Conservation (phyloP, 2,113 vertebrate genomes). For the Pachycephala philippinensis region DNA sequence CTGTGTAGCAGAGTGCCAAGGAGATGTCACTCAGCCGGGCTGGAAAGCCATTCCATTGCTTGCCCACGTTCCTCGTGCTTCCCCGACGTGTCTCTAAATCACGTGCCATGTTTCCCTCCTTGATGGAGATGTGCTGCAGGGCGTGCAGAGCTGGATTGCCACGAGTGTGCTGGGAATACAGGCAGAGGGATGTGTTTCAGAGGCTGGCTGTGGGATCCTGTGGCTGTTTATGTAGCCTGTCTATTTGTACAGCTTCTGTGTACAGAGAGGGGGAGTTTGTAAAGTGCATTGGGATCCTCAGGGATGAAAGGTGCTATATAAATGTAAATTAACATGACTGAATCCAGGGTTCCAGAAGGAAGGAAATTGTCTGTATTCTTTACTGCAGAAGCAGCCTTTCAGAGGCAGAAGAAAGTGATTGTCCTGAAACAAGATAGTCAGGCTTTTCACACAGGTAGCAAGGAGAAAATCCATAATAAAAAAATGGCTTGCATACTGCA, state of each 20-base stretch:
- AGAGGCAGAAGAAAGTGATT: not conserved
- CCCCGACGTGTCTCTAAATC: not conserved
- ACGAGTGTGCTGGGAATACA: not conserved
- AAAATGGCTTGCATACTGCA: not conserved
- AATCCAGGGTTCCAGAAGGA: not conserved
- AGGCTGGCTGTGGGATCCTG: not conserved
- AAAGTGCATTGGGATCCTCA: not conserved
- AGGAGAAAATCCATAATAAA: not conserved
- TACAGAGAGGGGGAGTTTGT: not conserved
- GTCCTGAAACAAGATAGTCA: not conserved
- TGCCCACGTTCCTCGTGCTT: not conserved
- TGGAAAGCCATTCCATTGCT: not conserved
- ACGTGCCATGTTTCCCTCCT: not conserved
- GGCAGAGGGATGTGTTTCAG: not conserved
- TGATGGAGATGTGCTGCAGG: not conserved
- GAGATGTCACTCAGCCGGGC: not conserved
- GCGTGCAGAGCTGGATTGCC: not conserved
- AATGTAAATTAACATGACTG: constrained; percentile 10
- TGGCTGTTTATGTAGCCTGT: not conserved
- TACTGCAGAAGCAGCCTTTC: not conserved
- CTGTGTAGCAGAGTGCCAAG: not conserved
- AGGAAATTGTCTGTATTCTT: not conserved
- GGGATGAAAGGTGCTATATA: constrained; percentile 24
- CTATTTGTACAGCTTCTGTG: not conserved
- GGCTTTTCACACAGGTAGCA: not conserved